phyloP scores from a whole-genome alignment of 2,113 vertebrate species.

The Platichthys flesus region DNA sequence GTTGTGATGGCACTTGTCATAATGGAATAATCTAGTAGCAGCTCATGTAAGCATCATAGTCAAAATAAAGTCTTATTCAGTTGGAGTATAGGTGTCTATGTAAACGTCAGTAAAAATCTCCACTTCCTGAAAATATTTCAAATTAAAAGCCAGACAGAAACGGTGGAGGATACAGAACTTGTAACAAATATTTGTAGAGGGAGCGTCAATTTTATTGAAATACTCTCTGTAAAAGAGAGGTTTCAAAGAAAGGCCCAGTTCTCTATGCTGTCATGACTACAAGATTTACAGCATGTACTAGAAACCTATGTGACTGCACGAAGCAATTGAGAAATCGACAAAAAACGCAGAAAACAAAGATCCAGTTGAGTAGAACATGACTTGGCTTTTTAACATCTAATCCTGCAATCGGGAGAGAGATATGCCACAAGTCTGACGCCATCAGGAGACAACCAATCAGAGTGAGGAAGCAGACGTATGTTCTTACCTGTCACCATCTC shows the following conservation, averaged over 20 bases:
- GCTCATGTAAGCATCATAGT: no score
- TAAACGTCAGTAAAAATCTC: no score
- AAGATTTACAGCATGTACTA: not conserved
- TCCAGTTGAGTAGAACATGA: not conserved
- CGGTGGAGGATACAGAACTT: no score
- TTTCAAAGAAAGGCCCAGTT: not conserved
- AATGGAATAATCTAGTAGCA: no score
- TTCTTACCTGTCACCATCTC: constrained; percentile 94
- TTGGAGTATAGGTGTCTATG: no score
- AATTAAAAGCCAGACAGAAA: no score
- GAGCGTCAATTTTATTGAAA: no score
- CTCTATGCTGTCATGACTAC: not conserved
- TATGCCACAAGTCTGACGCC: not conserved
- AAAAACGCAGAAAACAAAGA: constrained; percentile 3
- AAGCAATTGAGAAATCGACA: not conserved
- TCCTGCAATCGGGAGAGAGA: not conserved
- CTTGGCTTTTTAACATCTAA: no score
- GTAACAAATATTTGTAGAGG: no score
- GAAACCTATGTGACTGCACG: not conserved
- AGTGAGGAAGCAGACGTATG: not conserved
- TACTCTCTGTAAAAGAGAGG: not conserved
- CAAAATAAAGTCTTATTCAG: no score
- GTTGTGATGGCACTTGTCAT: no score
- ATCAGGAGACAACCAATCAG: constrained; percentile 9
- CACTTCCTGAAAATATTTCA: no score